These are phyloP conservation scores for Leptodactylus fallax DNA, from an alignment of 2,797 vertebrate species.

Conservation along the genomic window DNA sequence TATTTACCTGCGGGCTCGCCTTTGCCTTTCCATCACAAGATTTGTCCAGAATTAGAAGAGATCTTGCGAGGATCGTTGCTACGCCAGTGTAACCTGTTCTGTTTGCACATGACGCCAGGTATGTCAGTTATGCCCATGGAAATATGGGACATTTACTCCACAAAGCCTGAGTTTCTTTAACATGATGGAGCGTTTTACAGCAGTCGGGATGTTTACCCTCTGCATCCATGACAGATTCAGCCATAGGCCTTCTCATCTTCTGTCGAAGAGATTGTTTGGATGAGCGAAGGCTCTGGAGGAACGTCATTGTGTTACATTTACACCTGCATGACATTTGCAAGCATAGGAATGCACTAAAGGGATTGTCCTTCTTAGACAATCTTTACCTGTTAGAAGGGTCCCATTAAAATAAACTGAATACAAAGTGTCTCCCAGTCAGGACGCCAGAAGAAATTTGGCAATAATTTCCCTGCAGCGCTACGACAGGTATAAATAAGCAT, in stretches of 20 bases:
- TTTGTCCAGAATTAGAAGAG: background rate
- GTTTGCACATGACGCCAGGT: background rate
- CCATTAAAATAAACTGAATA: too few species aligned
- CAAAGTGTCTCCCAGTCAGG: too few species aligned
- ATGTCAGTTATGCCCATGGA: background rate
- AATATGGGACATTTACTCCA: slow-evolving; percentile 31
- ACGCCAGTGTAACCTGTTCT: slow-evolving; percentile 13
- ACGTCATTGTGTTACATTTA: background rate
- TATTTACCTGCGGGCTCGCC: background rate
- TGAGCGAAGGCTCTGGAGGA: background rate
- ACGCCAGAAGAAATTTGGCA: too few species aligned
- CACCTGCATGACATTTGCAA: background rate
- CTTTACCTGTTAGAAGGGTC: too few species aligned
- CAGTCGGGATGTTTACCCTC: background rate
- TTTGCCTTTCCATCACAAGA: background rate
- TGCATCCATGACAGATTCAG: background rate
- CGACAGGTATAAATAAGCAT: too few species aligned
- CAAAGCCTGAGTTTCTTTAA: background rate
- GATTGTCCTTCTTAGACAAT: too few species aligned
- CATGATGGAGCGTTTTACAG: too few species aligned
- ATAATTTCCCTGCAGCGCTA: too few species aligned
- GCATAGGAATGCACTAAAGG: too few species aligned
- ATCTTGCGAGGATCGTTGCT: background rate
- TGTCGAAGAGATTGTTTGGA: too few species aligned
- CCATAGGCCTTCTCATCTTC: background rate